Conservation (phyloP, 2,113 vertebrate genomes). For the Barnardius zonarius region DNA sequence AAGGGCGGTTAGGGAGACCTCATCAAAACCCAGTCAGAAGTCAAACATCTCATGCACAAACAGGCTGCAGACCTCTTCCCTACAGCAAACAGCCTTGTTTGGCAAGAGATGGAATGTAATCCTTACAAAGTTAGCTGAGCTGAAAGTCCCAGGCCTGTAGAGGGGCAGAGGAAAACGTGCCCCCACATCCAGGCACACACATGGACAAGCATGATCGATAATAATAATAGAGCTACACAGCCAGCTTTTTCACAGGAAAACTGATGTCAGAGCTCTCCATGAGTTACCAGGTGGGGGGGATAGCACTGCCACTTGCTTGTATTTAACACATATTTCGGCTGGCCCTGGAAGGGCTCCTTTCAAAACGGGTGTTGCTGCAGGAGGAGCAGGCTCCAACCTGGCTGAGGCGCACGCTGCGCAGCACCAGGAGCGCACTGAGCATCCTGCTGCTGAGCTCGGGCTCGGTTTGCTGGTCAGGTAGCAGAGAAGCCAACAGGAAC, state of each 20-base stretch:
- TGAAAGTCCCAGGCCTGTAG: not conserved
- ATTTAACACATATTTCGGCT: not conserved
- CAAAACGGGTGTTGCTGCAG: not conserved
- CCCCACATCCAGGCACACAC: accelerated
- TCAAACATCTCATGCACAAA: not conserved
- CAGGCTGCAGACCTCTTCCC: not conserved
- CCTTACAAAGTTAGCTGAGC: not conserved
- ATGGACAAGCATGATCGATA: not conserved
- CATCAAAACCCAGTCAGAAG: not conserved
- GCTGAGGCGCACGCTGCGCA: not conserved
- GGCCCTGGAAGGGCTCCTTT: not conserved
- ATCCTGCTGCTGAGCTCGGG: not conserved
- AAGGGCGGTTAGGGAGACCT: not conserved
- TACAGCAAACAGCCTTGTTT: not conserved
- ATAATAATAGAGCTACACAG: not conserved
- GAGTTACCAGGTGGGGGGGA: not conserved
- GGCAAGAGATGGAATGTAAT: not conserved
- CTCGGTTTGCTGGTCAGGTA: slow-evolving; percentile 28
- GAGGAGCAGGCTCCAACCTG: not conserved
- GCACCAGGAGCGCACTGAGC: not conserved
- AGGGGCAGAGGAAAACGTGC: not conserved
- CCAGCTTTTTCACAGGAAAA: not conserved
- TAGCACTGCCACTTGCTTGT: not conserved
- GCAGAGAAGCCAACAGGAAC: slow-evolving; percentile 15
- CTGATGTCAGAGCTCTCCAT: not conserved